These are phyloP conservation scores for Hydrolagus colliei DNA, from an alignment of 2,797 vertebrate species.

Conservation along the genomic window DNA sequence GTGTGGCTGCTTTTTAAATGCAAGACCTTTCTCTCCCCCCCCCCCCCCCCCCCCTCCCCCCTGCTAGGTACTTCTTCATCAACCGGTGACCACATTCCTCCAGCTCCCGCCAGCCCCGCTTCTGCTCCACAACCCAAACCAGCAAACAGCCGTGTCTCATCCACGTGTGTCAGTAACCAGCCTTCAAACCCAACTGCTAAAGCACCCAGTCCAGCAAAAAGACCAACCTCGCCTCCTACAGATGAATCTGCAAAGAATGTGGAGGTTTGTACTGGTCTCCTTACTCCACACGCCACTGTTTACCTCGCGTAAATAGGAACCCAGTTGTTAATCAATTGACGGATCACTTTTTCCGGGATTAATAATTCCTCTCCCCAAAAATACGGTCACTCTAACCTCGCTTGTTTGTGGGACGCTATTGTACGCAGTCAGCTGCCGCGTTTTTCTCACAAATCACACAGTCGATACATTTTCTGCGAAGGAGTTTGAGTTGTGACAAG, in stretches of 20 bases:
- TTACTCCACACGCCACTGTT: no score
- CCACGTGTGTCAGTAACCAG: constrained; percentile 60
- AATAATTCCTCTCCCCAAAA: neutral
- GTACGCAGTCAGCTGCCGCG: no score
- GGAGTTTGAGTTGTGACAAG: no score
- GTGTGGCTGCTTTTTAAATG: no score
- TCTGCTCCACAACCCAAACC: constrained; percentile 60
- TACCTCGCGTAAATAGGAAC: no score
- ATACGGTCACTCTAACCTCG: no score
- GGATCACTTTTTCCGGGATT: neutral
- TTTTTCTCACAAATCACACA: no score
- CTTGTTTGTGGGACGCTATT: no score
- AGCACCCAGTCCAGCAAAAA: constrained; percentile 59
- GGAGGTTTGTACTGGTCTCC: constrained; percentile 40
- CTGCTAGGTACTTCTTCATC: constrained; percentile 46
- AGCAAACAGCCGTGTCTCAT: constrained; percentile 56
- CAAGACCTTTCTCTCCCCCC: no score
- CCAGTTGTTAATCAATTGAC: no score
- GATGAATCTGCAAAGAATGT: constrained; percentile 64
- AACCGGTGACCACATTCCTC: constrained; percentile 69
- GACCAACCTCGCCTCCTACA: constrained; percentile 55
- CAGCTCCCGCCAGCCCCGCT: constrained; percentile 63
- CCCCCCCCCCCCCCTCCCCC: no score
- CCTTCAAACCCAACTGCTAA: constrained; percentile 56
- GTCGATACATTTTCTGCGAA: no score